phyloP scores from a whole-genome alignment of 1,140 invertebrate species.

The Heliconius himera region DNA sequence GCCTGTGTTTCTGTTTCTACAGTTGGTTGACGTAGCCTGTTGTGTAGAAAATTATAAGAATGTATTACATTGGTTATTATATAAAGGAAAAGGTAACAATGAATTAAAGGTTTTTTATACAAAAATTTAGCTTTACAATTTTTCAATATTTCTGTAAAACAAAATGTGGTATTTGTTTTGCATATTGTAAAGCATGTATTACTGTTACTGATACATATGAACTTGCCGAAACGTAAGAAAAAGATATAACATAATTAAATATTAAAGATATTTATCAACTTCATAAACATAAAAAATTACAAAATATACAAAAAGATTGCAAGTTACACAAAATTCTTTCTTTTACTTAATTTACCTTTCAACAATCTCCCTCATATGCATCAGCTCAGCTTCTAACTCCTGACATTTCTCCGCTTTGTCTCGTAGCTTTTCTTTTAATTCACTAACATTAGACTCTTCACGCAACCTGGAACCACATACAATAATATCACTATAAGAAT shows the following conservation, averaged over 20 bases:
- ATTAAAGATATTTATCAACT: background rate
- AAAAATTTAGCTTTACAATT: too few species aligned
- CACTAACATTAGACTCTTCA: conserved; percentile 62
- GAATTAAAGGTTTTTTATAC: too few species aligned
- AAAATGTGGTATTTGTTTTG: too few species aligned
- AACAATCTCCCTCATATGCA: conserved; percentile 60
- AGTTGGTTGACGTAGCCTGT: background rate
- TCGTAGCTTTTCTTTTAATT: conserved; percentile 61
- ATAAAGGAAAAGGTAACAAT: too few species aligned
- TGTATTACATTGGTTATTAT: too few species aligned
- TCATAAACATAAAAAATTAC: background rate
- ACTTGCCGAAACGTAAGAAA: too few species aligned
- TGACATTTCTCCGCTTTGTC: conserved; percentile 66
- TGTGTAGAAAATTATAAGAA: background rate
- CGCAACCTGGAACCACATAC: conserved; percentile 47
- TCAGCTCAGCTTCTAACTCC: conserved; percentile 63
- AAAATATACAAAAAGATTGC: background rate
- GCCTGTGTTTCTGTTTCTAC: background rate
- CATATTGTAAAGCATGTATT: too few species aligned
- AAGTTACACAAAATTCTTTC: background rate
- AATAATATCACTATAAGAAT: background rate
- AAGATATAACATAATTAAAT: too few species aligned
- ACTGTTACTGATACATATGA: too few species aligned
- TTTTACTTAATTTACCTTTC: conserved; percentile 52
- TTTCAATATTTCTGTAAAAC: too few species aligned